These are phyloP conservation scores for Pachyrhynchus sulphureomaculatus DNA, from an alignment of 1,140 invertebrate genomes.

Conservation along the genomic window DNA sequence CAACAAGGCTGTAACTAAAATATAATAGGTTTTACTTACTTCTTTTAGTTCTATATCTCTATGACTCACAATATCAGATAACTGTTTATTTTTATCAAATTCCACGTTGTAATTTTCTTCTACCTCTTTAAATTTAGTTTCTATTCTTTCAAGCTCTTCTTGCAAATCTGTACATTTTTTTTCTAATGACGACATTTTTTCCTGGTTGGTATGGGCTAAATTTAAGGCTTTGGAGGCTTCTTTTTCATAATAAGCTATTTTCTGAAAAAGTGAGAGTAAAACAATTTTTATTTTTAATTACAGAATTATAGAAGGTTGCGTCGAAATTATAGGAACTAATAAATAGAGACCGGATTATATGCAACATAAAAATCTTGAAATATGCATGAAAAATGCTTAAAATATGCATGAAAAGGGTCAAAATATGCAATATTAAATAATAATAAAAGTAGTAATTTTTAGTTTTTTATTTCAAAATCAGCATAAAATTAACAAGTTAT, in stretches of 20 bases:
- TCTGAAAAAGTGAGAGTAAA: conserved; percentile 50
- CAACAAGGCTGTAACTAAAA: too few relatives aligned
- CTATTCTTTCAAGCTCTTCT: conserved; percentile 51
- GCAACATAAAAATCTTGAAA: too few relatives aligned
- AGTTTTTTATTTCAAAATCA: too few relatives aligned
- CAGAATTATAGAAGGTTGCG: neutral
- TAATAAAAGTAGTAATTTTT: neutral
- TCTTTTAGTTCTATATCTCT: conserved; percentile 57
- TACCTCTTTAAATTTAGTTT: conserved; percentile 53
- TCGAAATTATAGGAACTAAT: neutral
- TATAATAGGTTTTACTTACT: conserved; percentile 51
- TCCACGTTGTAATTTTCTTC: conserved; percentile 56
- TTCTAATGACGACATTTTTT: conserved; percentile 56
- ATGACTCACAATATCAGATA: conserved; percentile 55
- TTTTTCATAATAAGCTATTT: conserved; percentile 63
- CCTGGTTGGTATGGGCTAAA: conserved; percentile 66
- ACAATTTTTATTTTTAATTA: conserved; percentile 2
- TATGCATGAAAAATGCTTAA: too few relatives aligned
- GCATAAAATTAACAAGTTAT: too few relatives aligned
- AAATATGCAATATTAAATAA: too few relatives aligned
- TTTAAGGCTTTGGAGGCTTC: conserved; percentile 68
- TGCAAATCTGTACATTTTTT: conserved; percentile 34
- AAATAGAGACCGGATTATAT: too few relatives aligned
- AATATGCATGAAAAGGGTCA: too few relatives aligned
- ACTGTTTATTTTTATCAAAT: conserved; percentile 55